Evolutionary conservation across 64 coral and sea anemone genomes (phyloP), one percentile per base, ranked within the genome.

Genomic region (Actinia tenebrosa): DNA sequence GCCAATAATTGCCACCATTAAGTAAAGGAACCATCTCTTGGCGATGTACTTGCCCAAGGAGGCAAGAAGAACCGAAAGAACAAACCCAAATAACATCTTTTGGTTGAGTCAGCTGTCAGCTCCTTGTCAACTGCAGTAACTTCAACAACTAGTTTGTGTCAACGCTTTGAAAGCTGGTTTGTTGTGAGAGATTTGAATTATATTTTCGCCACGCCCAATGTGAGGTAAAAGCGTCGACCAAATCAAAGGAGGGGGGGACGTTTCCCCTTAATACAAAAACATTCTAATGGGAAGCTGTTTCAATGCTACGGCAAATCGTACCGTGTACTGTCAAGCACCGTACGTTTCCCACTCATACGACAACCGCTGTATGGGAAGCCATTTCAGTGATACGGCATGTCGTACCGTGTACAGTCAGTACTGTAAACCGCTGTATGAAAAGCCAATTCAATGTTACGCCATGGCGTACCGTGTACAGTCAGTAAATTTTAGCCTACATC

Each of bases 41-140:
- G 56, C 82, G 82, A 84, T 47, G 82, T 84, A 84, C 44, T 84
- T 84, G 19, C 82, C 82, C 5, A 84, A 20, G 9, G 82, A 56
- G 4, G 82, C 82, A 11, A 84, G 82, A 44, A 84, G 53, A n/a
- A 84, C 82, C 2, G 82, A 84, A 1, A 84, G 19, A 15, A 54
- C 20, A 56, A 84, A 30, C 53, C 82, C 82, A 60, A 84, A 84
- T 53, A 84, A 42, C 82, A 84, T 84, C 16, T 22, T 84, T 53
- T 43, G n/a, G 45, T 11, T 79, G 45, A 45, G 45, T 45, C 19
- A 66, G n/a, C 30, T 79, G 77, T 26, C 77, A 79, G 77, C 77
- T 5, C 26, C 77, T 79, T 79, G 30, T 66, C 19, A 66, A n/a
- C 20, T 66, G 20, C 19, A 66, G 63, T 66, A 23, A 23, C n/a